Conservation (phyloP, 2,113 vertebrate genomes). For the Jaculus jaculus region DNA sequence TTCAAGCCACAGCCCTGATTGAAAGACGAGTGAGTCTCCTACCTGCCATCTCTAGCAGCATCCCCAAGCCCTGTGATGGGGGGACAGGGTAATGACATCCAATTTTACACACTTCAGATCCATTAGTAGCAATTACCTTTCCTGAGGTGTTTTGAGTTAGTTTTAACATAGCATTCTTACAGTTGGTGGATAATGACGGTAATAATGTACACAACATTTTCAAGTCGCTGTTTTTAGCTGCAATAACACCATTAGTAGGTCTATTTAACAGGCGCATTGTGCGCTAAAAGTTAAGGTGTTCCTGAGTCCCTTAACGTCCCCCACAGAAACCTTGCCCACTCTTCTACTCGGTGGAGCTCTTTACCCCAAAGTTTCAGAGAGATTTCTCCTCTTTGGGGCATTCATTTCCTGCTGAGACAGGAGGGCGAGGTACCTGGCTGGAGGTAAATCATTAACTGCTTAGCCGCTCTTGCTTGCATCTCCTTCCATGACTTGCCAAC, state of each 20-base stretch:
- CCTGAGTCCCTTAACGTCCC: conserved; percentile 42
- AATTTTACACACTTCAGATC: conserved; percentile 95
- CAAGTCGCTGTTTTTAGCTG: conserved; percentile 88
- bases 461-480: not conserved
- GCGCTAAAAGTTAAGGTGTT: conserved; percentile 85
- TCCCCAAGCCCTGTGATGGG: conserved; percentile 87
- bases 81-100: conserved; percentile 94
- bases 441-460: conserved; percentile 32
- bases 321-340: conserved; percentile 41
- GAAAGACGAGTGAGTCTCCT: conserved; percentile 88
- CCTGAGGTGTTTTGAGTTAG: conserved; percentile 93
- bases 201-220: conserved; percentile 90
- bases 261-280: conserved; percentile 87
- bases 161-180: conserved; percentile 92
- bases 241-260: conserved; percentile 88
- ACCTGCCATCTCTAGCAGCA: conserved; percentile 83
- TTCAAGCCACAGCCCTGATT: conserved; percentile 87
- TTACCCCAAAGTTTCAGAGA: conserved; percentile 57
- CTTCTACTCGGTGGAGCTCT: conserved; percentile 60
- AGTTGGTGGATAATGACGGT: conserved; percentile 91
- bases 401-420: not conserved
- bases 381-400: conserved; percentile 31
- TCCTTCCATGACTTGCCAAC: not conserved
- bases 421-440: not conserved
- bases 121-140: conserved; percentile 96